Base-by-base conservation (phyloP, 2,797 vertebrate species). In the Typhlichthys subterraneus region DNA sequence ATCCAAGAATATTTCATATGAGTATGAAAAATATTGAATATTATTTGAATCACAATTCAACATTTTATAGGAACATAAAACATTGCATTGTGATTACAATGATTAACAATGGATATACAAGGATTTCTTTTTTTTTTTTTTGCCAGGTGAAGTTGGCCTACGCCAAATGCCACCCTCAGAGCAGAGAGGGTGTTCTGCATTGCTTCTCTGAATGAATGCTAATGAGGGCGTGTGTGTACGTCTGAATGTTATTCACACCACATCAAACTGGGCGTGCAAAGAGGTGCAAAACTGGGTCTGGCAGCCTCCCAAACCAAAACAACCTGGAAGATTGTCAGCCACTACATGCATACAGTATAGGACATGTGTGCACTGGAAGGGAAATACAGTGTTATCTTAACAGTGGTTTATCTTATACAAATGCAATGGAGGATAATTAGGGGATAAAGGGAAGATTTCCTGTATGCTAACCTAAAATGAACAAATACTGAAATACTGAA, bases 161-260 rank as follows among this genome's bases (percentile, higher is more conserved):
- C 91, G 90, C 91, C 91, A 93, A 93, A 93, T 92, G 80, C 92
- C 92, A 92, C 91, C 90, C 88, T 91, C 87, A 79, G 89, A 88
- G 90, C 84, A 84, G 82, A 77, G 87, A 86, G 86, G 88, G 87
- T 88, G 88, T 87, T 85, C 83, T 89, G 89, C 83, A 80, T 85
- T 76, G 77, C 82, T 73, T 85, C 80, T 69, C 81, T 85, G 86
- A 88, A 88, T 85, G 87, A 89, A 88, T 89, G 87, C 87, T 88
- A 91, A 88, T 89, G 90, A 89, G 88, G 85, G 86, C 87, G 83
- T 90, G 87, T 87, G 85, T 87, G 87, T 90, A 85, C 85, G 89
- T 92, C 86, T 91, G 86, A 91, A 91, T 91, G 90, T 91, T 92
- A 91, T 92, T 93, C 90, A 93, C 91, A 93, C 89, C 89, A 90